Base-by-base conservation (phyloP, 1,140 invertebrate genomes). In the Mycetomoellerius zeteki region DNA sequence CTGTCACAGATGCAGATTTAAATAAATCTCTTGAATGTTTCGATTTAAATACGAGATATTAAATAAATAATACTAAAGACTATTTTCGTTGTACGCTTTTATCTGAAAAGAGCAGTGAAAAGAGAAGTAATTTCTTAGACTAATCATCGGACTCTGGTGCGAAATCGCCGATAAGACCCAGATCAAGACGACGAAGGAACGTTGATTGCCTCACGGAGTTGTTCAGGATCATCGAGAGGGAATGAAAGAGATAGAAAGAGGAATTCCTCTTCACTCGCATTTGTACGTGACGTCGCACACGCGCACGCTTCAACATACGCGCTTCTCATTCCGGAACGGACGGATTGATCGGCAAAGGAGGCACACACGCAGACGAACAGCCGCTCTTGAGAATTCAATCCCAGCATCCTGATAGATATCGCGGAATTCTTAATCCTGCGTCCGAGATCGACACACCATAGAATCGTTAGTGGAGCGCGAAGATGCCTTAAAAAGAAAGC, bases 361-460 rank as follows among this genome's bases (percentile, higher is more conserved):
- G 62, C 85, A 33, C 85, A 33, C 69, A 30, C 54, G 60, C 75
- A 33, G 75, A 73, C 85, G 75, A 85, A 52, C 58, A 71, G 52
- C 24, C 62, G 64, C 21, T 82, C 75, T 88, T 85, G 85, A 85
- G 84, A 85, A 90, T 92, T 91, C 85, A 90, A 92, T 92, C 81
- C 88, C 58, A 33, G 69, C 30, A 60, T 88, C 54, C 52, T 72
- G 52, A 85, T 84, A 71, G 73, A 86, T 86, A 85, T 62, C 69
- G 85, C 54, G 76, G 86, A 85, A 88, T 90, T 85, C 90, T 89
- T 91, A 90, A 92, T 91, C 87, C 87, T 50, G 81, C 64, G 37
- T 37, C 67, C 43, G 86, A 75, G 84, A 85, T 54, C 65, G 72
- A 73, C 72, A 69, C 76, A 54, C 69, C 14, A 58, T 89, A 56